Conservation (phyloP, 1,140 invertebrate species). For the Heliconius hermathena region DNA sequence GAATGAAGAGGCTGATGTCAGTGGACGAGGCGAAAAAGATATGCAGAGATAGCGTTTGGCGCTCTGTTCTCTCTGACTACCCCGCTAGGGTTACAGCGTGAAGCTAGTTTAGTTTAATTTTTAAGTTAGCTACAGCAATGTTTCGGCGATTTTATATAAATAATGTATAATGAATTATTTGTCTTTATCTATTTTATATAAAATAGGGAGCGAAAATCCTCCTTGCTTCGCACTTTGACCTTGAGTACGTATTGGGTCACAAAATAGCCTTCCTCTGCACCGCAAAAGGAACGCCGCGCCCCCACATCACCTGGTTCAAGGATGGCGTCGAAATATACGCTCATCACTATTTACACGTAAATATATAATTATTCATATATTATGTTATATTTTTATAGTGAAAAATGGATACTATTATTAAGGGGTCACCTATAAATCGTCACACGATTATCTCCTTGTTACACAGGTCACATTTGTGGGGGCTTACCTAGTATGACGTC, state of each 20-base stretch:
- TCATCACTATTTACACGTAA: slow-evolving; percentile 93
- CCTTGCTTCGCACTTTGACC: slow-evolving; percentile 95
- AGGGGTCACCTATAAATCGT: too few relatives aligned
- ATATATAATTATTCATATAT: slow-evolving; percentile 53
- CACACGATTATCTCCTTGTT: too few relatives aligned
- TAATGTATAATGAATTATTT: neutral
- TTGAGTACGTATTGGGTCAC: slow-evolving; percentile 95
- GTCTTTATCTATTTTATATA: neutral
- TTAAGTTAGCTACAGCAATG: too few relatives aligned
- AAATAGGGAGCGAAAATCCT: slow-evolving; percentile 93
- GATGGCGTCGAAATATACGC: slow-evolving; percentile 94
- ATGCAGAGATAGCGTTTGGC: too few relatives aligned
- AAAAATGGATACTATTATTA: too few relatives aligned
- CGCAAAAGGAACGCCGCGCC: slow-evolving; percentile 91
- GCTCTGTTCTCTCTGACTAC: too few relatives aligned
- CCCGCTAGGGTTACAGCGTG: too few relatives aligned
- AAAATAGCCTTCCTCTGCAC: slow-evolving; percentile 96
- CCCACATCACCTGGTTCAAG: slow-evolving; percentile 96
- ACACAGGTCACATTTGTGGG: too few relatives aligned
- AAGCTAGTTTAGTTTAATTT: too few relatives aligned
- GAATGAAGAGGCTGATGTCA: too few relatives aligned
- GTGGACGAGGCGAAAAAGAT: too few relatives aligned
- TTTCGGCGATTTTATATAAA: neutral
- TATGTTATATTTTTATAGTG: neutral
- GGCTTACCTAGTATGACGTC: too few relatives aligned